Percentiles rank a stretch among this genome's conserved stretches.
Evolutionary conservation across 2,888 invertebrate species (phyloP).

Genomic region (Antheraea assamensis): DNA sequence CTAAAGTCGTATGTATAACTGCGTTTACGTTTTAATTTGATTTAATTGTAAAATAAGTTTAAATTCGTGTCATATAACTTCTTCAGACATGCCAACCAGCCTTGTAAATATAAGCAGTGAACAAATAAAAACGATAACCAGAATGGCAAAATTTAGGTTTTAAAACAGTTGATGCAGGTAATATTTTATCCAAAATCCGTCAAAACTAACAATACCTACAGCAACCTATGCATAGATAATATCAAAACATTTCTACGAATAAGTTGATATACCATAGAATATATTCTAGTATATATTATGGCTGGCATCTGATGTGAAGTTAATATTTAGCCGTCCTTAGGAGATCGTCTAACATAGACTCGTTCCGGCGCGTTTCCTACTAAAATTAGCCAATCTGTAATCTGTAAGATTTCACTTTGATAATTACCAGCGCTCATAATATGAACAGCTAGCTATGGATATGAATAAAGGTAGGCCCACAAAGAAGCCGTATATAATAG

Average conservation of each 20-base stretch:
- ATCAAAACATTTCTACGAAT: too few relatives aligned
- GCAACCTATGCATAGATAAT: too few relatives aligned
- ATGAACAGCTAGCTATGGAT: not conserved
- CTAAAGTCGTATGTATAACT: not conserved
- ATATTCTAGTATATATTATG: too few relatives aligned
- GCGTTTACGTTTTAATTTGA: not conserved
- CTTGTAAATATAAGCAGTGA: not conserved
- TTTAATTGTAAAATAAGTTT: not conserved
- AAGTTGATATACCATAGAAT: too few relatives aligned
- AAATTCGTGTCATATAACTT: not conserved
- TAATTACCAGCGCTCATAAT: not conserved
- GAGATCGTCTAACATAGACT: too few relatives aligned
- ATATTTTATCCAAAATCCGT: too few relatives aligned
- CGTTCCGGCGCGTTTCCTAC: not conserved
- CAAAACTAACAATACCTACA: too few relatives aligned
- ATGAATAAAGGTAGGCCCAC: not conserved
- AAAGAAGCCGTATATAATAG: not conserved
- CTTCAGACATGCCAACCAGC: not conserved
- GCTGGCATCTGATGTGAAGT: too few relatives aligned
- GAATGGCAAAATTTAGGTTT: too few relatives aligned
- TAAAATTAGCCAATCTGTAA: not conserved
- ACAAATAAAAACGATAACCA: too few relatives aligned
- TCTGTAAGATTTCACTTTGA: not conserved
- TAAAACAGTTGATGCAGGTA: too few relatives aligned
- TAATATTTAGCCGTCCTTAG: too few relatives aligned